A percentile compares a stretch with the other conserved stretches of the same genome.
Conservation (phyloP, 2,888 invertebrate genomes). For the Schizotus pectinicornis region DNA sequence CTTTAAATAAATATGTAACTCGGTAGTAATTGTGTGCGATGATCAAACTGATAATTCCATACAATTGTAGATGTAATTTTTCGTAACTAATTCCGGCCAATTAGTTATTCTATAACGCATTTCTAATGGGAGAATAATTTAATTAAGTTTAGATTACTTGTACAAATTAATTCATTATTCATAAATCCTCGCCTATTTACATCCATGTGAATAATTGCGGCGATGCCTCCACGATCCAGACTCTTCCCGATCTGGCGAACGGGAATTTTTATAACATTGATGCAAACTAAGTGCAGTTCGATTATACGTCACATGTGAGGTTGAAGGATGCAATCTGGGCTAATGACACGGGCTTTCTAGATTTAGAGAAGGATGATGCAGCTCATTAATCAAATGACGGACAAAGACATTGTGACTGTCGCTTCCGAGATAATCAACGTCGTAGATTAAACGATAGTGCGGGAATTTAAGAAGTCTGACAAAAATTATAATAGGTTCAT, state of each 20-base stretch:
- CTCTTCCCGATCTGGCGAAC: background rate
- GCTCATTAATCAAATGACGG: constrained; percentile 1
- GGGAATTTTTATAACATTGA: background rate
- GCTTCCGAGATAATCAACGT: too few species aligned
- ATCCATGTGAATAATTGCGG: constrained; percentile 32
- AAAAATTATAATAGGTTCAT: too few species aligned
- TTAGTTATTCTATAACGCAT: constrained; percentile 39
- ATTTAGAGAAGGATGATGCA: constrained; percentile 3
- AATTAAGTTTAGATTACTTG: constrained; percentile 35
- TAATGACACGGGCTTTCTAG: background rate
- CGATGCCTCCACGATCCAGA: background rate
- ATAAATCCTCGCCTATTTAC: constrained; percentile 30
- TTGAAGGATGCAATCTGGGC: background rate
- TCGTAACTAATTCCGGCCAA: constrained; percentile 46
- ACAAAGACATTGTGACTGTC: background rate
- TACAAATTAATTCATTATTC: constrained; percentile 35
- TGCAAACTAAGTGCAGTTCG: background rate
- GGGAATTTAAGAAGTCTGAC: too few species aligned
- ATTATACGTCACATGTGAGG: background rate
- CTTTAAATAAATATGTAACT: constrained; percentile 40
- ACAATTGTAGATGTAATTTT: constrained; percentile 41
- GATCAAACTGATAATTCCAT: constrained; percentile 20
- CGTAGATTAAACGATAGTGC: too few species aligned
- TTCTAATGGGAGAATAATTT: constrained; percentile 40
- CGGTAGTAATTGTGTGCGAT: constrained; percentile 21